phyloP scores from a whole-genome alignment of 2,888 invertebrate genomes.

The Amphipoea lucens region DNA sequence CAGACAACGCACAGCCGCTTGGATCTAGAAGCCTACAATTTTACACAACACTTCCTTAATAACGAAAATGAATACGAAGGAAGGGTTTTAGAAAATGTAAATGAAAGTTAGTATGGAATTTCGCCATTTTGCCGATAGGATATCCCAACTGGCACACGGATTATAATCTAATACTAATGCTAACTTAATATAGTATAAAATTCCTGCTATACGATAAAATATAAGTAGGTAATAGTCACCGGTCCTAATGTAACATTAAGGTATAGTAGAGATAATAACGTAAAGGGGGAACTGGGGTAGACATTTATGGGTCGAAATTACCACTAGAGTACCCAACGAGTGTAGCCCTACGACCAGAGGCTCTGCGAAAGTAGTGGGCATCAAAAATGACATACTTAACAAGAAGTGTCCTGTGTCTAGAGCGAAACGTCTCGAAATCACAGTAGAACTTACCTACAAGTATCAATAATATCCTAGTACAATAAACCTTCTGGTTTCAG shows the following conservation, averaged over 20 bases:
- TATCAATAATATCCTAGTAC: neutral
- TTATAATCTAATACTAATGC: neutral
- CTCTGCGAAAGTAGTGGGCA: neutral
- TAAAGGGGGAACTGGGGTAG: too few species aligned
- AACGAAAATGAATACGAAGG: neutral
- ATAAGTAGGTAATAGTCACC: neutral
- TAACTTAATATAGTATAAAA: neutral
- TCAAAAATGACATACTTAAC: too few species aligned
- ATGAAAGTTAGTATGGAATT: neutral
- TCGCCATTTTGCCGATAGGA: neutral
- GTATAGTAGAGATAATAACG: neutral
- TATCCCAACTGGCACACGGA: too few species aligned
- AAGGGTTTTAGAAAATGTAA: neutral
- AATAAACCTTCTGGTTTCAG: slow-evolving; percentile 19
- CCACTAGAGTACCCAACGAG: neutral
- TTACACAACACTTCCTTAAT: neutral
- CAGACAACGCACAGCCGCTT: neutral
- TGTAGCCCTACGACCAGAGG: neutral
- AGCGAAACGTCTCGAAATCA: neutral
- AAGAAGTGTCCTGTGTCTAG: neutral
- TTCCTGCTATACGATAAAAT: neutral
- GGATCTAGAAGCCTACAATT: neutral
- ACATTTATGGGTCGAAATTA: neutral
- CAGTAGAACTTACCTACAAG: neutral
- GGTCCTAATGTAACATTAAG: too few species aligned